Conservation (phyloP, 1,140 invertebrate genomes). For the Galleria mellonella region DNA sequence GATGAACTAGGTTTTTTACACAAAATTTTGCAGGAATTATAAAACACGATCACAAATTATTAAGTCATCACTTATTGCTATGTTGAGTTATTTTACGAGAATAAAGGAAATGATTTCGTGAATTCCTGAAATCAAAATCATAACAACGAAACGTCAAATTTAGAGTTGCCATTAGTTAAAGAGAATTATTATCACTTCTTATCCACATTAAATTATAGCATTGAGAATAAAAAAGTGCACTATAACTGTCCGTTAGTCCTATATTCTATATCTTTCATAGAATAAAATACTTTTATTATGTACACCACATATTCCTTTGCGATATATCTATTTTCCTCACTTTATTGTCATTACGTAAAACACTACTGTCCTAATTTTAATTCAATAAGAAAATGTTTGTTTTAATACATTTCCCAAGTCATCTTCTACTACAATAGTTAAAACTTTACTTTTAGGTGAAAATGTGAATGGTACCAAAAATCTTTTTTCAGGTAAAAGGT, state of each 20-base stretch:
- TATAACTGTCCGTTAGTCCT: no score
- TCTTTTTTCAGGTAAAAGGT: slow-evolving; percentile 72
- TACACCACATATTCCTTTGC: not conserved
- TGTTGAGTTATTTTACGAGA: no score
- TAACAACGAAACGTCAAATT: slow-evolving; percentile 7
- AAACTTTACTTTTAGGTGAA: slow-evolving; percentile 60
- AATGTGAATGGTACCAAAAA: slow-evolving; percentile 75
- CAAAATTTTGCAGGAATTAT: no score
- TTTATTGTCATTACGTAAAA: not conserved
- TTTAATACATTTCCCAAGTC: slow-evolving; percentile 76
- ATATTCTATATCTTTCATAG: no score
- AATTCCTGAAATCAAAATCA: no score
- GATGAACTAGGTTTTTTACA: no score
- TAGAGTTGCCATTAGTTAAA: slow-evolving; percentile 13
- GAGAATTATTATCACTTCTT: no score
- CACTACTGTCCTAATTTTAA: slow-evolving; percentile 29
- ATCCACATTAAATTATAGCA: no score
- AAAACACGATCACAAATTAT: no score
- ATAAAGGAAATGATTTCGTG: no score
- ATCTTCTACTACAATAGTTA: slow-evolving; percentile 75
- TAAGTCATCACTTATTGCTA: no score
- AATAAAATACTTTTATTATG: not conserved
- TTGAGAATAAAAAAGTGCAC: no score
- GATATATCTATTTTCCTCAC: not conserved
- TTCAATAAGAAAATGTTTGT: slow-evolving; percentile 69